Evolutionary conservation across 2,113 vertebrate genomes (phyloP), one percentile per base, ranked within the genome.

Genomic region (Phylloscopus whistleri): DNA sequence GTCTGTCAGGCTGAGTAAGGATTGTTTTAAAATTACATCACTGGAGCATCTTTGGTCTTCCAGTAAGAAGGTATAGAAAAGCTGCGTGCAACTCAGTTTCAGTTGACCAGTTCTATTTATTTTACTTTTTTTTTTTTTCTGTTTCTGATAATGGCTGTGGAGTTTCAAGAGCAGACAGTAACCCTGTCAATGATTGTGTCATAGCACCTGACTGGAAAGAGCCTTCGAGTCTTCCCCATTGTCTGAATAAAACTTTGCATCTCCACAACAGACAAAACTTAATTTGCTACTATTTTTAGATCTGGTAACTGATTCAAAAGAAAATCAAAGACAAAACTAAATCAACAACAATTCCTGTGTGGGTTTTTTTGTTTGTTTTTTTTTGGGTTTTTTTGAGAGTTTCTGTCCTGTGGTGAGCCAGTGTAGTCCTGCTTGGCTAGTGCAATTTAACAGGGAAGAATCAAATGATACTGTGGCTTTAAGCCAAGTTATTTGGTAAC

Each of bases 1-100:
- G 17, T 97, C 95, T 96, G 86, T 97, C 97, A 97, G 77, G 17
- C 91, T 95, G 81, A 74, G 24, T 28, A 62, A 73, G 51, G 87
- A 63, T 93, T 86, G 79, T 89, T 97, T 76, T 79, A 49, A 92
- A 94, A 88, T 95, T 78, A 72, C 81, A 74, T 97, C 96, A 69
- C 35, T 33, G 5, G 31, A 67, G 84, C 60, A 69, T 94, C 75
- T 80, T 90, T 73, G 6, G 43, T 33, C 63, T 69, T 30, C 63
- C 56, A 58, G 52, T 78, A 49, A 53, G 35, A 75, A 92, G 72
- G 76, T 93, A 84, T n/a, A 78, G 92, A 59, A 52, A 86, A 92
- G 51, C 64, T 86, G 48, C 33, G 33, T 64, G 59, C 41, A 78
- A 18, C 13, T 86, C 37, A 16, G 2, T 75, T 52, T 41, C 48